Conservation (phyloP, 2,113 vertebrate genomes). For the Riparia riparia region DNA sequence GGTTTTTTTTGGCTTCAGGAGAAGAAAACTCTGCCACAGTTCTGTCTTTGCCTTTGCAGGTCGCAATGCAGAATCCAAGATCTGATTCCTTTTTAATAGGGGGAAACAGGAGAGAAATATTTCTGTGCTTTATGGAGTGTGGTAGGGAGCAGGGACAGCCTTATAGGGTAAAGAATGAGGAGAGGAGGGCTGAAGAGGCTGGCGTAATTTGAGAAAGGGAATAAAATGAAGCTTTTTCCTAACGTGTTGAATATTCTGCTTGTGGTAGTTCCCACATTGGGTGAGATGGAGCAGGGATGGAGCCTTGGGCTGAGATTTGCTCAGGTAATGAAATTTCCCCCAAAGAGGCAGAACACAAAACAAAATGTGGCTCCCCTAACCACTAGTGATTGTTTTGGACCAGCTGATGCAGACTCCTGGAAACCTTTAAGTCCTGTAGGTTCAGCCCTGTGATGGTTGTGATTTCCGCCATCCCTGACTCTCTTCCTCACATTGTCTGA, state of each 20-base stretch:
- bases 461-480: not conserved
- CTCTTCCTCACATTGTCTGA: accelerated
- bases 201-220: conserved; percentile 20
- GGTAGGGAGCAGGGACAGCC: not conserved
- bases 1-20: not conserved
- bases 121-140: not conserved
- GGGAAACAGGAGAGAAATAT: not conserved
- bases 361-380: accelerated
- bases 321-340: not conserved
- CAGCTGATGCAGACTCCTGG: not conserved
- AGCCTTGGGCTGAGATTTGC: not conserved
- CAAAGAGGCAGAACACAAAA: not conserved
- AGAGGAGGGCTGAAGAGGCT: not conserved
- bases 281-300: not conserved
- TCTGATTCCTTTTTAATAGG: not conserved
- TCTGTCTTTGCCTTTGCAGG: conserved; percentile 9
- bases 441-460: not conserved
- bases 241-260: not conserved
- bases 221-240: not conserved
- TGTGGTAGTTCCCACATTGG: not conserved
- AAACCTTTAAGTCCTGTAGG: not conserved
- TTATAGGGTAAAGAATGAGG: conserved; percentile 71
- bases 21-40: not conserved
- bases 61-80: not conserved
- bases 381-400: accelerated